phyloP scores from a whole-genome alignment of 2,113 vertebrate species.

The Gorsachius goisagi region DNA sequence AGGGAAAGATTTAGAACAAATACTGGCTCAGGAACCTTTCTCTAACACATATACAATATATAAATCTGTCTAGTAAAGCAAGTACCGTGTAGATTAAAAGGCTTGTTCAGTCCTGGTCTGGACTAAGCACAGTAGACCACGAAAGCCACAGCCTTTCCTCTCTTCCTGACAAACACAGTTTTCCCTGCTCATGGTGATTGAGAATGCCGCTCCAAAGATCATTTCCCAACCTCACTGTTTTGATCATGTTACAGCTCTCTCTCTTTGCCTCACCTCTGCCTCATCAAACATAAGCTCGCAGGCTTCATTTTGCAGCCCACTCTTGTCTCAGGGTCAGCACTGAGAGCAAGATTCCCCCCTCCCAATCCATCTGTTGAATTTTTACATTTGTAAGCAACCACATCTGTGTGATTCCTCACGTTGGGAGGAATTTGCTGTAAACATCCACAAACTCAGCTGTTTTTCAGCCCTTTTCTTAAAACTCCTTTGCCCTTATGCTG shows the following conservation, averaged over 20 bases:
- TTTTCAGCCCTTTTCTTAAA: background rate
- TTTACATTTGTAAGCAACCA: background rate
- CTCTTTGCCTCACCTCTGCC: background rate
- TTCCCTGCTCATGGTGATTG: background rate
- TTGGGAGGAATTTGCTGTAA: background rate
- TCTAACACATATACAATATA: background rate
- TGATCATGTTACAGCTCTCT: background rate
- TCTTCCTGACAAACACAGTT: background rate
- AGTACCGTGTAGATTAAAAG: background rate
- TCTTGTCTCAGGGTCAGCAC: background rate
- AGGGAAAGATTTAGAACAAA: background rate
- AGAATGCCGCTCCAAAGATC: background rate
- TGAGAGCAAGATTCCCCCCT: fast-evolving
- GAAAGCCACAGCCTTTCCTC: background rate
- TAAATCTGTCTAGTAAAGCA: background rate
- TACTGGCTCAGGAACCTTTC: background rate
- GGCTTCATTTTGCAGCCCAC: background rate
- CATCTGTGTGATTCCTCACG: fast-evolving
- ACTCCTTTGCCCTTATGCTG: background rate
- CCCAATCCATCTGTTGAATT: background rate
- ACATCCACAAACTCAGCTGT: background rate
- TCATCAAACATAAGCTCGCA: background rate
- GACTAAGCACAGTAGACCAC: background rate
- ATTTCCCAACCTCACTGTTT: background rate
- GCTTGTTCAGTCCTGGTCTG: background rate